Evolutionary conservation across 1,140 invertebrate species (phyloP).

Genomic region (Drosophila carrolli): DNA sequence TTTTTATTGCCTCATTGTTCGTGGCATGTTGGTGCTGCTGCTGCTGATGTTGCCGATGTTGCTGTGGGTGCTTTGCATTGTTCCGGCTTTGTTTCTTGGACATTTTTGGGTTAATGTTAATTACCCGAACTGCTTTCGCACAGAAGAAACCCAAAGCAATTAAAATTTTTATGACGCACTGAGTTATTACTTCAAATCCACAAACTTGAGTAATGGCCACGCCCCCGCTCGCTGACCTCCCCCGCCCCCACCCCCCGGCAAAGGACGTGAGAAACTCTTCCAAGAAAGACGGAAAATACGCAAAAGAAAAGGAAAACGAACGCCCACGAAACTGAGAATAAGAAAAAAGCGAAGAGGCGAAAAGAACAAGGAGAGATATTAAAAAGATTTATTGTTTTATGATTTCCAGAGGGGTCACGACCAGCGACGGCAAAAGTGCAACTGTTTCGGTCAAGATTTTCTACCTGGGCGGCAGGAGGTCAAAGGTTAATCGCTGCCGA

Average conservation of each 20-base stretch:
- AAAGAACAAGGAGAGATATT: conserved; percentile 63
- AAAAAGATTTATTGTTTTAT: conserved; percentile 82
- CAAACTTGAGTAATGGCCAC: conserved; percentile 80
- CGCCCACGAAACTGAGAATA: conserved; percentile 50
- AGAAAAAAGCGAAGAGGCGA: conserved; percentile 38
- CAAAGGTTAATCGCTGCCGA: conserved; percentile 50
- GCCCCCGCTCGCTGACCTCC: conserved; percentile 20
- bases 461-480: conserved; percentile 63
- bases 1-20: conserved; percentile 82
- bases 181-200: conserved; percentile 82
- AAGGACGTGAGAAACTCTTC: conserved; percentile 76
- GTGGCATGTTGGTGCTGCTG: conserved; percentile 51
- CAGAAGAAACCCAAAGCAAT: conserved; percentile 73
- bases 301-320: conserved; percentile 69
- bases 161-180: conserved; percentile 83
- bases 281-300: conserved; percentile 12
- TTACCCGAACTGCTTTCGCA: conserved; percentile 83
- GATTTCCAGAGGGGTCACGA: conserved; percentile 61
- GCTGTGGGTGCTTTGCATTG: conserved; percentile 68
- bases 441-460: conserved; percentile 27
- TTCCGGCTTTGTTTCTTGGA: conserved; percentile 66
- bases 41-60: conserved; percentile 39
- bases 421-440: conserved; percentile 39
- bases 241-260: not conserved
- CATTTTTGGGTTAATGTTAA: conserved; percentile 81